Percentiles rank a stretch among this genome's conserved stretches.
phyloP scores from a whole-genome alignment of 2,888 invertebrate species.

The Gryllus longicercus region DNA sequence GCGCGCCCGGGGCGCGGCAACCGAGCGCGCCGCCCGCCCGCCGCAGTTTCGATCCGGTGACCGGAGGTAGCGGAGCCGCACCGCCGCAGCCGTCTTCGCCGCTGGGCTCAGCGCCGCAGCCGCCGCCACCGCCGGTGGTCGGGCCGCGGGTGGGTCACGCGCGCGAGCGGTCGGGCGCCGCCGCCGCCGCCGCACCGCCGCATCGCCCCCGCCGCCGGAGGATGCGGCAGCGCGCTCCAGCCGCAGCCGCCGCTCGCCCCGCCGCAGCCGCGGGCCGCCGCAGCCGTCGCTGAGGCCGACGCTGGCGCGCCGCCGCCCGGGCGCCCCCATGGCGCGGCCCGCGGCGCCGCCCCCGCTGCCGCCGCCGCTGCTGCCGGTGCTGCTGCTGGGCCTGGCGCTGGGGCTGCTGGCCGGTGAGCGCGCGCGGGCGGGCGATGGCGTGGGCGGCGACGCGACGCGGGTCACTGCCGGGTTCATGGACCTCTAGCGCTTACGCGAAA shows the following conservation, averaged over 20 bases:
- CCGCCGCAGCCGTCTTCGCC: neutral
- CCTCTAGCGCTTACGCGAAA: too few species aligned
- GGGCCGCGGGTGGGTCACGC: neutral
- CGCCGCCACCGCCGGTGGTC: neutral
- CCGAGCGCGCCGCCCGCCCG: too few species aligned
- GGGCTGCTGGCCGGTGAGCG: constrained; percentile 10
- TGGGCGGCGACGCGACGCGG: neutral
- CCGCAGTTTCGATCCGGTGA: too few species aligned
- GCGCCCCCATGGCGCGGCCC: neutral
- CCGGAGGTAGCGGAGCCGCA: too few species aligned
- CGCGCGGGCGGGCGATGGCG: neutral
- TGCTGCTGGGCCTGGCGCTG: constrained; percentile 6
- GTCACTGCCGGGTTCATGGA: too few species aligned
- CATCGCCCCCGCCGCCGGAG: neutral
- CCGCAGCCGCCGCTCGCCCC: too few species aligned
- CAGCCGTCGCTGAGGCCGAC: neutral
- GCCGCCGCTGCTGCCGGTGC: neutral
- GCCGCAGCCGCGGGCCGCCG: neutral
- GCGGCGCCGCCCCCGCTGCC: neutral
- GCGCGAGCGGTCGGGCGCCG: neutral
- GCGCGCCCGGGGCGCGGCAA: neutral
- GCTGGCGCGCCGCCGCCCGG: constrained; percentile 2
- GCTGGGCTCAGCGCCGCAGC: neutral
- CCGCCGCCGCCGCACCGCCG: neutral
- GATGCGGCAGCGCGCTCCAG: neutral